Evolutionary conservation across 1,140 invertebrate species (phyloP), one percentile per base, ranked within the genome.

Genomic region (Drosophila biarmipes): DNA sequence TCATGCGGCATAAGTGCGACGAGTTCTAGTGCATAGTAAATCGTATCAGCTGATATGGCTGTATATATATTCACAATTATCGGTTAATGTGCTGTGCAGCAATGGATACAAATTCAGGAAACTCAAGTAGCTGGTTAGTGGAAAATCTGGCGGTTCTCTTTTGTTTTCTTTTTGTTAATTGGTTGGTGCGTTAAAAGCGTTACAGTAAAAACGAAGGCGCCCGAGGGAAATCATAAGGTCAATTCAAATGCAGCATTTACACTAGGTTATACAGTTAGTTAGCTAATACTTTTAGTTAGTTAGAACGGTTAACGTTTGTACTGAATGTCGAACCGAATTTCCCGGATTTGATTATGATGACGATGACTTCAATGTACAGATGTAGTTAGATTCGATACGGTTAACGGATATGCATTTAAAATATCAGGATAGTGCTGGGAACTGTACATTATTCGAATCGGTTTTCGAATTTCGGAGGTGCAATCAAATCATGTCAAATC

Each of bases 1-100:
- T 82, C 82, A 86, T 86, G 82, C 82, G 66, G 84, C 82, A 57
- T 66, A 68, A 72, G 84, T 86, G 81, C 77, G 67, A 68, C 55
- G 79, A 85, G 54, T 59, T 81, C 68, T 67, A 81, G 81, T 86
- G 82, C 82, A 66, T 74, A 78, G 51, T 52, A 87, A 78, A 82
- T 59, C n/a, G 49, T 73, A 61, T 68, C 45, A 62, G 37, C 56
- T 49, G 51, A 46, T 69, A 59, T 80, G 35, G 29, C 55, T 71
- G 62, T 72, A 55, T 66, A 57, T 69, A 74, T 84, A 85, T 85
- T 64, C 62, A 85, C 80, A 84, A 72, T 77, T 73, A 43, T 62
- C 58, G 73, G 51, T 76, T 61, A 54, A 56, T 80, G 68, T 79
- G 80, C 80, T 85, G 80, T 84, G 80, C 80, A 62, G 72, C 72